Conservation (phyloP, 2,113 vertebrate genomes). For the Pterophyllum scalare region DNA sequence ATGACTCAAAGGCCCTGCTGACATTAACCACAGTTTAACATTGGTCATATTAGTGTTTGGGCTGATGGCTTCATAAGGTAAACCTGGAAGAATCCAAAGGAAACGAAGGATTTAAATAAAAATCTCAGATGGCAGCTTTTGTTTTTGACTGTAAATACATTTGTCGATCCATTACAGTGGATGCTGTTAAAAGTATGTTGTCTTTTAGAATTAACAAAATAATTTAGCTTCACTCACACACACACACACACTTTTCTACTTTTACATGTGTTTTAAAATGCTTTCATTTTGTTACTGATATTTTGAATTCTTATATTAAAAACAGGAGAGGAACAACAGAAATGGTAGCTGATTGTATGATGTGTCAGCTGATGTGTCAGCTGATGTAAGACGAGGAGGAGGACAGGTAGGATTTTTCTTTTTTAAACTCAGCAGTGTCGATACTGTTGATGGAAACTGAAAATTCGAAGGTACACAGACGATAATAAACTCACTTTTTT, state of each 20-base stretch:
- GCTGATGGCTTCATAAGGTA: not conserved
- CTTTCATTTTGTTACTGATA: too few species aligned
- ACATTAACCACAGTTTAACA: not conserved
- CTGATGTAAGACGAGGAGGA: too few species aligned
- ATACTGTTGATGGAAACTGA: not conserved
- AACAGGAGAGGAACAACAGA: not conserved
- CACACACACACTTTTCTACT: too few species aligned
- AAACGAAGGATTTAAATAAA: not conserved
- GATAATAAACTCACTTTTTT: not conserved
- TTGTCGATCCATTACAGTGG: too few species aligned
- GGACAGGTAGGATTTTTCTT: too few species aligned
- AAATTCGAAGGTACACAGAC: not conserved
- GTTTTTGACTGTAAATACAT: too few species aligned
- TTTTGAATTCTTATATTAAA: not conserved
- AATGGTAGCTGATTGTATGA: too few species aligned
- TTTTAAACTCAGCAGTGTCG: not conserved
- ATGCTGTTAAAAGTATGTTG: too few species aligned
- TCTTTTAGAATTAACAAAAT: too few species aligned
- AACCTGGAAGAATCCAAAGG: not conserved
- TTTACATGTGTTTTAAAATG: too few species aligned
- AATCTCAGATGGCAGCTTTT: not conserved
- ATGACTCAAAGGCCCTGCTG: not conserved
- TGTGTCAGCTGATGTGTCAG: too few species aligned
- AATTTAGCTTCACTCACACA: too few species aligned
- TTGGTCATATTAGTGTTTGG: not conserved